Evolutionary conservation across 2,113 vertebrate genomes (phyloP).

Genomic region (Oxyura jamaicensis): DNA sequence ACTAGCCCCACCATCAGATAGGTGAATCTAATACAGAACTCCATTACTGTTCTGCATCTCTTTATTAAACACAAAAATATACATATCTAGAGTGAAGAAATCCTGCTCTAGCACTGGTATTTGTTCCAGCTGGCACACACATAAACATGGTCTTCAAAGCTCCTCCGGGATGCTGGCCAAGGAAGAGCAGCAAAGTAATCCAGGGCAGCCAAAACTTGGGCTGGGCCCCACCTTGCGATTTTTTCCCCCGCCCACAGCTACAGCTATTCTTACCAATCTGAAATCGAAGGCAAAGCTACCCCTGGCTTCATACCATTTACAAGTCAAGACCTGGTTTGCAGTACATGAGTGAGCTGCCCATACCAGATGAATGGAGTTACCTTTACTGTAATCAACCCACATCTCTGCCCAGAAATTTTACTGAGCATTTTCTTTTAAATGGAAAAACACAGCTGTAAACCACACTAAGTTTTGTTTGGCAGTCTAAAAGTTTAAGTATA

Average conservation of each 20-base stretch:
- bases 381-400: neutral
- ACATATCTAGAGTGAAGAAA: neutral
- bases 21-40: neutral
- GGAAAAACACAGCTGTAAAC: neutral
- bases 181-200: conserved; percentile 7
- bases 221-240: neutral
- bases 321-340: neutral
- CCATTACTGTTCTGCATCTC: neutral
- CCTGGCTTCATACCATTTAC: neutral
- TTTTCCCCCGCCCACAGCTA: neutral
- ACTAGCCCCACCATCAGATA: neutral
- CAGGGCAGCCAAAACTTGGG: neutral
- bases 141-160: neutral
- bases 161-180: conserved; percentile 29
- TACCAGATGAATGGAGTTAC: neutral
- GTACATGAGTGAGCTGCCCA: neutral
- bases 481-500: neutral
- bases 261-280: neutral
- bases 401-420: neutral
- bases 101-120: neutral
- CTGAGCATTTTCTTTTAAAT: neutral
- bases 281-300: neutral
- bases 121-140: conserved; percentile 39
- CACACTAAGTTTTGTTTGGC: neutral
- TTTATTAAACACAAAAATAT: neutral